Evolutionary conservation across 2,888 invertebrate genomes (phyloP).

Genomic region (Drosophila silvestris): DNA sequence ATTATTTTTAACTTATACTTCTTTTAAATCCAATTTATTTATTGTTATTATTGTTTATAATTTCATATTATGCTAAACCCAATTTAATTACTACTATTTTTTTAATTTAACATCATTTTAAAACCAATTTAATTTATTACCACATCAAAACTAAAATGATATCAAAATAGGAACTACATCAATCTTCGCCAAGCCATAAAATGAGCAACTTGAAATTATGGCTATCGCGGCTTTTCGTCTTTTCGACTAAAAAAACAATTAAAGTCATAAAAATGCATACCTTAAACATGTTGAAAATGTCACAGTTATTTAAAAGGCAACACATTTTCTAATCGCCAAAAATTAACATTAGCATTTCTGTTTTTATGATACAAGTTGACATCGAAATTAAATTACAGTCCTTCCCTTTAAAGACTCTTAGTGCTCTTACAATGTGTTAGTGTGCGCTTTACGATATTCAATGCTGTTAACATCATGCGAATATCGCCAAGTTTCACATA

Average conservation of each 20-base stretch:
- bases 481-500: constrained; percentile 61
- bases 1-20: too few species aligned
- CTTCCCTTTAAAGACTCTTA: constrained; percentile 4
- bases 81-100: neutral
- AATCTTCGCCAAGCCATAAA: constrained; percentile 15
- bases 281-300: neutral
- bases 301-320: neutral
- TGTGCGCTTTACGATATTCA: constrained; percentile 40
- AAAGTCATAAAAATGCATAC: neutral
- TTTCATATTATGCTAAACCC: neutral
- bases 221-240: neutral
- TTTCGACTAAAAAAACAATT: neutral
- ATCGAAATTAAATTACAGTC: neutral
- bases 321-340: neutral
- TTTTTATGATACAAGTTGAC: neutral
- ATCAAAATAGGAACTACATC: neutral
- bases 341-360: neutral
- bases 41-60: neutral
- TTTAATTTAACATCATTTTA: neutral
- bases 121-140: neutral
- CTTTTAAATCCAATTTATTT: neutral
- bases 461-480: constrained; percentile 35
- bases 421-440: constrained; percentile 3
- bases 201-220: neutral
- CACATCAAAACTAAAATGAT: neutral